Percentiles rank a stretch among this genome's conserved stretches.
phyloP scores from a whole-genome alignment of 2,888 invertebrate species.

The Tiphia femorata region DNA sequence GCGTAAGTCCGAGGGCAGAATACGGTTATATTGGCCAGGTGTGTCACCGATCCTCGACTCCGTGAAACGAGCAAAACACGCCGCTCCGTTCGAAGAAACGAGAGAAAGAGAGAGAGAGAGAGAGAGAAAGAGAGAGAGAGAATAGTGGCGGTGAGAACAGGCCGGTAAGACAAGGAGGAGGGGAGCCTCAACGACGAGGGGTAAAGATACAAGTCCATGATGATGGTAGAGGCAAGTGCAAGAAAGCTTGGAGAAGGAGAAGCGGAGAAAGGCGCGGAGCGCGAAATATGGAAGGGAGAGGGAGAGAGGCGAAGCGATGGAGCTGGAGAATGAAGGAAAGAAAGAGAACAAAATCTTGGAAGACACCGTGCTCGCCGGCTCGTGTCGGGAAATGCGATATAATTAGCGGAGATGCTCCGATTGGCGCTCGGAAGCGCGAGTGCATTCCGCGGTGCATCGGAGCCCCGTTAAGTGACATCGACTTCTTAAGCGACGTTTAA shows the following conservation, averaged over 20 bases:
- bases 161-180: too few species aligned
- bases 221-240: too few species aligned
- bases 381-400: constrained; percentile 45
- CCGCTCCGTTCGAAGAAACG: background rate
- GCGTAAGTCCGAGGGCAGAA: constrained; percentile 50
- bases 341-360: background rate
- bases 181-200: background rate
- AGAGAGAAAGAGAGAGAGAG: background rate
- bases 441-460: constrained; percentile 24
- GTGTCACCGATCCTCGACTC: constrained; percentile 51
- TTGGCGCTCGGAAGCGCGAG: constrained; percentile 25
- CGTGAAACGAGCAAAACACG: constrained; percentile 9
- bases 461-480: constrained; percentile 37
- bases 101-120: background rate
- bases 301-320: background rate
- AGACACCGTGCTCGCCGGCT: constrained; percentile 22
- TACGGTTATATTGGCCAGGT: constrained; percentile 54
- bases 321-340: background rate
- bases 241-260: background rate
- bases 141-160: background rate
- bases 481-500: constrained; percentile 18
- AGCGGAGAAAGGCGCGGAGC: too few species aligned
- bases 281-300: background rate
- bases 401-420: constrained; percentile 41
- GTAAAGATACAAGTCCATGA: too few species aligned